These are phyloP conservation scores for Mythimna loreyi DNA, from an alignment of 2,888 invertebrate genomes.

Conservation along the genomic window DNA sequence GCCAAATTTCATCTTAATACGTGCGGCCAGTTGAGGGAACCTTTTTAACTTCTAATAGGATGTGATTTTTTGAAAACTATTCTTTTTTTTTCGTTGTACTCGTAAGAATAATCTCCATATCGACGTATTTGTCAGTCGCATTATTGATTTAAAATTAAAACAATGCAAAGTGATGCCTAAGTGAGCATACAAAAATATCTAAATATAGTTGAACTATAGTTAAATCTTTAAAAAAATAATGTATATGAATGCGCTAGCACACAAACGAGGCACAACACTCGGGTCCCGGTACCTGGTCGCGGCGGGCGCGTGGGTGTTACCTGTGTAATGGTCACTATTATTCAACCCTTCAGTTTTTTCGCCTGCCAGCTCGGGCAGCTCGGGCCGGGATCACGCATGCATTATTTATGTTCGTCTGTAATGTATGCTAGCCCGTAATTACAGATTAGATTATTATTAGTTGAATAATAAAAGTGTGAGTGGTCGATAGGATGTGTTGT, in stretches of 20 bases:
- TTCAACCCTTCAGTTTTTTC: constrained; percentile 45
- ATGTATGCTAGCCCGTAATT: constrained; percentile 50
- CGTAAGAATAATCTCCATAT: constrained; percentile 1
- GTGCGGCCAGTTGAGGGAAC: too few species aligned
- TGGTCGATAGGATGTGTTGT: constrained; percentile 1
- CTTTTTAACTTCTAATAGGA: too few species aligned
- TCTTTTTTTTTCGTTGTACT: too few species aligned
- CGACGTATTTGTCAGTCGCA: not conserved
- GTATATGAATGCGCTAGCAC: constrained; percentile 2
- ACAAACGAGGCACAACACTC: constrained; percentile 37
- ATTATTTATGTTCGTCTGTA: constrained; percentile 53
- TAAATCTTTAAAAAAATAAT: too few species aligned
- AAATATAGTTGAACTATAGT: too few species aligned
- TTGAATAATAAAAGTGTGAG: constrained; percentile 4
- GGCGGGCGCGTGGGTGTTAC: constrained; percentile 39
- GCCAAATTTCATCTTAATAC: too few species aligned
- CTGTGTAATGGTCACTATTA: constrained; percentile 44
- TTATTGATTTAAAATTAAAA: not conserved
- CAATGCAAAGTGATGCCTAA: too few species aligned
- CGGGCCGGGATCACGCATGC: constrained; percentile 29
- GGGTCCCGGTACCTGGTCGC: constrained; percentile 27
- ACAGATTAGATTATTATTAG: constrained; percentile 44
- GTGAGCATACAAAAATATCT: too few species aligned
- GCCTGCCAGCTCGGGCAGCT: constrained; percentile 19
- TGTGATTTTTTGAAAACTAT: too few species aligned